Conservation (phyloP, 2,797 vertebrate genomes). For the Babyrousa celebensis region DNA sequence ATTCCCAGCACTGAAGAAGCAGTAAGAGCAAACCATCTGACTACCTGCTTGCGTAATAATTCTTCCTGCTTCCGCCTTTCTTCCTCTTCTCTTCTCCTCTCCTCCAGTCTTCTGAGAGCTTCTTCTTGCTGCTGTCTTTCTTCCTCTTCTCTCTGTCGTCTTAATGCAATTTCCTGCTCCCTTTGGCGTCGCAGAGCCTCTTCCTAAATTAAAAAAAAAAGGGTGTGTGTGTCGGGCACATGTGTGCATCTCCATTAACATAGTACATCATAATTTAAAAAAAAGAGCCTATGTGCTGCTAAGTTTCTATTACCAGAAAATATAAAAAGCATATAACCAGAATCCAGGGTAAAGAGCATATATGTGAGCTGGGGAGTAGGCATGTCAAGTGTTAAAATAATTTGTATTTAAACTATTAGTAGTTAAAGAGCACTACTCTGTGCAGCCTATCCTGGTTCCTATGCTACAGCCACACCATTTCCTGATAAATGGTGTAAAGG, state of each 20-base stretch:
- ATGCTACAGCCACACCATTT: background rate
- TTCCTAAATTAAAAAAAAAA: slow-evolving; percentile 92
- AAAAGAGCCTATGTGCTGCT: background rate
- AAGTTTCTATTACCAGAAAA: background rate
- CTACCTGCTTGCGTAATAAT: slow-evolving; percentile 97
- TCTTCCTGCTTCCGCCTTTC: slow-evolving; percentile 96
- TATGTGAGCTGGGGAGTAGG: background rate
- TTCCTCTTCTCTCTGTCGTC: slow-evolving; percentile 94
- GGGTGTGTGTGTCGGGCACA: background rate
- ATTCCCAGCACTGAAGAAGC: background rate
- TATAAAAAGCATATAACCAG: background rate
- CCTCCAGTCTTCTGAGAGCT: slow-evolving; percentile 95
- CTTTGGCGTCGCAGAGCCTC: slow-evolving; percentile 95
- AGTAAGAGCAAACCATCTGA: background rate
- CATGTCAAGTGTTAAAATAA: background rate
- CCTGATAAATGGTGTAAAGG: background rate
- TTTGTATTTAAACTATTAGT: slow-evolving; percentile 38
- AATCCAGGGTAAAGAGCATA: background rate
- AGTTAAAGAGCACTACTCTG: background rate
- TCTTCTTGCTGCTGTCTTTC: slow-evolving; percentile 97
- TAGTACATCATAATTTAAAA: background rate
- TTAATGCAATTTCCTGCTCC: slow-evolving; percentile 96
- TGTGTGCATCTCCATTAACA: background rate
- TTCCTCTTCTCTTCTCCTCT: slow-evolving; percentile 95
- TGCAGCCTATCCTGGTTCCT: background rate